Conservation (phyloP, 1,140 invertebrate species). For the Drosophila ogumai region DNA sequence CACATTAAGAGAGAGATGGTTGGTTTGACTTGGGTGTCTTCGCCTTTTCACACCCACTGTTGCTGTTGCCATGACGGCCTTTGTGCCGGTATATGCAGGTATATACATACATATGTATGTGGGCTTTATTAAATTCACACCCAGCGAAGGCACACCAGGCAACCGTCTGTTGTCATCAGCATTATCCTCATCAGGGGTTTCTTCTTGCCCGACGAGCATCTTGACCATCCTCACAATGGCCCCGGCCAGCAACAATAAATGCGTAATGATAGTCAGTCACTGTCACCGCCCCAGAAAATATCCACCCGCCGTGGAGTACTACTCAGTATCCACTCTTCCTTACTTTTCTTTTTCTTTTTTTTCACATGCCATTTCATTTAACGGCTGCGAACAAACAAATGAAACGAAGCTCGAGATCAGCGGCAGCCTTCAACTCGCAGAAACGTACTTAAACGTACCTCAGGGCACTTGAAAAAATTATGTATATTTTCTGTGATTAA, state of each 20-base stretch:
- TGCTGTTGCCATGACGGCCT: conserved; percentile 75
- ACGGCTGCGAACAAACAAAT: conserved; percentile 78
- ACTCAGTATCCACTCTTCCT: neutral
- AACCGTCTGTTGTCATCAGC: conserved; percentile 44
- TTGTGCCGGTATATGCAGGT: conserved; percentile 33
- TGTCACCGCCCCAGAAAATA: conserved; percentile 45
- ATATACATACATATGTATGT: too few species aligned
- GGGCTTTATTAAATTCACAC: conserved; percentile 81
- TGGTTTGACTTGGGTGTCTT: neutral
- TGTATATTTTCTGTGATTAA: neutral
- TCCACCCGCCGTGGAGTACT: neutral
- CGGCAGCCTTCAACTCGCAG: conserved; percentile 35
- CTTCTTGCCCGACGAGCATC: conserved; percentile 38
- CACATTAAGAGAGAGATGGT: conserved; percentile 59
- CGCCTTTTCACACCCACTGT: conserved; percentile 56
- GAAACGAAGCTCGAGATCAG: conserved; percentile 57
- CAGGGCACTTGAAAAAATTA: conserved; percentile 17
- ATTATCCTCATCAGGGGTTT: conserved; percentile 37
- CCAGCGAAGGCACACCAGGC: conserved; percentile 45
- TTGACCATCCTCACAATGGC: conserved; percentile 58
- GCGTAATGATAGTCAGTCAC: conserved; percentile 78
- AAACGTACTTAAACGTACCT: conserved; percentile 12
- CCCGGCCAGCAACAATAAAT: conserved; percentile 66
- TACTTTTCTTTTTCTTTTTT: neutral
- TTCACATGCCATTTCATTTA: conserved; percentile 79